phyloP scores from a whole-genome alignment of 2,797 vertebrate species.

The Selene dorsalis region DNA sequence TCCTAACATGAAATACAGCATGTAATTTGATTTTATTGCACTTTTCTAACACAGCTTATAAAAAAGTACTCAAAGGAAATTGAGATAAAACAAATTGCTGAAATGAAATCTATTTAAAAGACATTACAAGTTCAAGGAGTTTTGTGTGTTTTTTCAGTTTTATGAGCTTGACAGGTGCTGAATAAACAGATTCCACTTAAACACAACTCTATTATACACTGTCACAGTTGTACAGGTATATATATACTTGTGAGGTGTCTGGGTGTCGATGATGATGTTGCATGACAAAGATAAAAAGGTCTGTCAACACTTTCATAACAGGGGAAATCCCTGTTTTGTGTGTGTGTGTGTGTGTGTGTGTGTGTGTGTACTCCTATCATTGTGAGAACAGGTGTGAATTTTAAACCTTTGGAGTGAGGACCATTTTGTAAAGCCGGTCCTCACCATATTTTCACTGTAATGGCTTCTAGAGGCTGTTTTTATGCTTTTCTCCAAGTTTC shows the following conservation, averaged over 20 bases:
- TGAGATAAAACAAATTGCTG: background rate
- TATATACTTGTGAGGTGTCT: constrained; percentile 43
- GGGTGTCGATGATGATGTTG: constrained; percentile 42
- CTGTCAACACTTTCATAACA: constrained; percentile 49
- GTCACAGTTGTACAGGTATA: constrained; percentile 25
- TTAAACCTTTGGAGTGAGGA: too few species aligned
- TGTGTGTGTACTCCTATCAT: constrained; percentile 7
- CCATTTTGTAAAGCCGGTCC: too few species aligned
- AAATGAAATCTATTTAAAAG: background rate
- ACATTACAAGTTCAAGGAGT: background rate
- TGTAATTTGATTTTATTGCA: background rate
- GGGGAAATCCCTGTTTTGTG: constrained; percentile 25
- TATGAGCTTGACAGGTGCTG: background rate
- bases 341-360: constrained; percentile 4
- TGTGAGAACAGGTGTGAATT: too few species aligned
- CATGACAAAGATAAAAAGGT: constrained; percentile 43
- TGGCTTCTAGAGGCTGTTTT: too few species aligned
- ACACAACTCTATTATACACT: background rate
- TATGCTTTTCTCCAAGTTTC: too few species aligned
- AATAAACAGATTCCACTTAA: background rate
- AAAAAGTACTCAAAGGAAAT: background rate
- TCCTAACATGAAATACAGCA: background rate
- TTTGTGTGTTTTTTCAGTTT: background rate
- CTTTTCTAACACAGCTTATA: background rate
- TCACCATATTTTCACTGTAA: too few species aligned